Base-by-base conservation (phyloP, 2,888 invertebrate species). In the Spilosoma lubricipeda region DNA sequence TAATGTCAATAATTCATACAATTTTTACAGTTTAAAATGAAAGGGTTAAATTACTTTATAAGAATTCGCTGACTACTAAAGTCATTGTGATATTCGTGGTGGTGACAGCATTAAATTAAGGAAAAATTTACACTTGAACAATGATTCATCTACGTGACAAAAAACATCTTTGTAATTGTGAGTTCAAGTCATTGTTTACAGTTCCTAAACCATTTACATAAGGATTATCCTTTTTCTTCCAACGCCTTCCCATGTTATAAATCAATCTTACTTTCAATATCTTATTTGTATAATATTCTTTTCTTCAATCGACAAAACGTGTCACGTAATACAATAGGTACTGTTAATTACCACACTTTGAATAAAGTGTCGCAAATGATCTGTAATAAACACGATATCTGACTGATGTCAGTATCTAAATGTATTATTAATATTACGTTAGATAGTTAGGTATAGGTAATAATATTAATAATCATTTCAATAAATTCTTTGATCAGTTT, bases 1-100 rank as follows among this genome's bases (percentile, higher is more conserved):
- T 76, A 71, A 39, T 73, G 76, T 68, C 67, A 67, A 71, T 66
- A 42, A 65, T 64, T 23, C 67, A 75, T 27, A 36, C 36, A n/a
- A 42, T 63, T 30, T 45, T 30, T 63, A 63, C 27, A 27, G 30
- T 36, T 48, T 23, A 68, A 20, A 33, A 45, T 42, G 15, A 11
- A 2, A 30, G 20, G 67, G 20, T 67, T 30, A 30, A 33, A 20
- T 30, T 45, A 7, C 8, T 63, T 5, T 18, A 2, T 59, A 13
- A 27, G 3, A 59, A 59, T 27, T 27, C 13, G 27, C n/a, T 13
- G 13, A 59, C 1, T n/a, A n/a, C n/a, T 56, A n/a, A 56, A 56
- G 23, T 27, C 42, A 27, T 18, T 45, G 1, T 42, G 2, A 36
- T n/a, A 39, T 36, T 66, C 3, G n/a, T n/a, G 39, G 4, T n/a